A percentile compares a stretch with the other conserved stretches of the same genome.
These are phyloP conservation scores for Antheraea pernyi DNA, from an alignment of 1,140 invertebrate species.

Conservation along the genomic window DNA sequence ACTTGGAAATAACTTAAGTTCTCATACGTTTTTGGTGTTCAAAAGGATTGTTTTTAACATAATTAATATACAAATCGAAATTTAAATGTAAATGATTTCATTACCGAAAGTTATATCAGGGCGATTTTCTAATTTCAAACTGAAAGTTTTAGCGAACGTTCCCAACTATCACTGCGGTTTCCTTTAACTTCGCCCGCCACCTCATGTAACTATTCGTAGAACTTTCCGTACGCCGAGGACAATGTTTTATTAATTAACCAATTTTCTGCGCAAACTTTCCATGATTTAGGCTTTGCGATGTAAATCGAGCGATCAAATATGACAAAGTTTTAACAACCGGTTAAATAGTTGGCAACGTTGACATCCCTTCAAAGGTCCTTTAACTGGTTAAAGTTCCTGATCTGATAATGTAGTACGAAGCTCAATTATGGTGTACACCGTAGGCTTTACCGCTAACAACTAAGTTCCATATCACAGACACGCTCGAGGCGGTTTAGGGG, in stretches of 20 bases:
- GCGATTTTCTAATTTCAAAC: constrained; percentile 7
- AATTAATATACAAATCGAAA: neutral
- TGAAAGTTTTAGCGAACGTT: constrained; percentile 1
- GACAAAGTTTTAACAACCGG: constrained; percentile 42
- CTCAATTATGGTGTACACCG: neutral
- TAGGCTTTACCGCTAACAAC: constrained; percentile 28
- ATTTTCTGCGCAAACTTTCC: constrained; percentile 1
- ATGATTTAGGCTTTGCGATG: constrained; percentile 17
- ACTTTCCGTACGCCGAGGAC: neutral
- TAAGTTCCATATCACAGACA: constrained; percentile 31
- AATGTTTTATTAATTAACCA: constrained; percentile 5
- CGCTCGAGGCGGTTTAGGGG: constrained; percentile 23
- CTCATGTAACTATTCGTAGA: neutral
- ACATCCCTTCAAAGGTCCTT: constrained; percentile 44
- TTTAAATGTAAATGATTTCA: neutral
- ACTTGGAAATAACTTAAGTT: too few relatives aligned
- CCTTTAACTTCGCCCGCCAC: constrained; percentile 1
- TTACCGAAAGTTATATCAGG: neutral
- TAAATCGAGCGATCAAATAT: constrained; percentile 29
- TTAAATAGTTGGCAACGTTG: constrained; percentile 39
- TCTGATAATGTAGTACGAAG: neutral
- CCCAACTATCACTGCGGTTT: constrained; percentile 8
- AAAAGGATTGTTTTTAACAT: too few relatives aligned
- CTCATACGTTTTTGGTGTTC: too few relatives aligned
- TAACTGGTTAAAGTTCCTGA: constrained; percentile 11